Evolutionary conservation across 2,113 vertebrate genomes (phyloP).

Genomic region (Acanthochromis polyacanthus): DNA sequence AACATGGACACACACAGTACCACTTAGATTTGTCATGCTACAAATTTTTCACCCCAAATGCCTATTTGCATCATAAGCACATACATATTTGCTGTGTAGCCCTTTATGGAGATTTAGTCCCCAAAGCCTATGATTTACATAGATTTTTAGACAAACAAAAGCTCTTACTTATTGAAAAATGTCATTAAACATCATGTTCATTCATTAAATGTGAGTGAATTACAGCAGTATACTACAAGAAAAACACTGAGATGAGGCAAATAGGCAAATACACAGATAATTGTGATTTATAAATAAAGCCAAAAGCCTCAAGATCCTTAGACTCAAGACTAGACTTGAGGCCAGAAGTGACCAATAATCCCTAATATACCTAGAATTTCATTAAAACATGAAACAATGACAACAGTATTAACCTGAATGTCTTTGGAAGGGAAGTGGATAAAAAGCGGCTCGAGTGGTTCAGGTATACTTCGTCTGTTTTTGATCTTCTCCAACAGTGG

Average conservation of each 20-base stretch:
- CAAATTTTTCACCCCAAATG: neutral
- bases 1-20: neutral
- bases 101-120: no score
- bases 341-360: neutral
- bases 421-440: conserved; percentile 93
- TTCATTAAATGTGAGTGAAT: neutral
- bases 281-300: neutral
- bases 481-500: conserved; percentile 90
- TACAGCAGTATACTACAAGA: neutral
- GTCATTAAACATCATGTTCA: no score
- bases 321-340: neutral
- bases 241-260: neutral
- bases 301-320: neutral
- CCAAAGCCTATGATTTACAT: no score
- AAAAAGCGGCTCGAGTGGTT: conserved; percentile 94
- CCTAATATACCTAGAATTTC: neutral
- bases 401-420: conserved; percentile 87
- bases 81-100: no score
- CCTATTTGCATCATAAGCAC: neutral
- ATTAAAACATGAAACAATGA: conserved; percentile 16
- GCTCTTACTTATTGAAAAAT: no score
- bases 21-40: neutral
- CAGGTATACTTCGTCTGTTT: conserved; percentile 91
- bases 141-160: no score
- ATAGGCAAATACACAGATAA: no score